A percentile compares a stretch with the other conserved stretches of the same genome.
These are phyloP conservation scores for Perca schrenkii DNA, from an alignment of 2,113 vertebrate species.

Conservation along the genomic window DNA sequence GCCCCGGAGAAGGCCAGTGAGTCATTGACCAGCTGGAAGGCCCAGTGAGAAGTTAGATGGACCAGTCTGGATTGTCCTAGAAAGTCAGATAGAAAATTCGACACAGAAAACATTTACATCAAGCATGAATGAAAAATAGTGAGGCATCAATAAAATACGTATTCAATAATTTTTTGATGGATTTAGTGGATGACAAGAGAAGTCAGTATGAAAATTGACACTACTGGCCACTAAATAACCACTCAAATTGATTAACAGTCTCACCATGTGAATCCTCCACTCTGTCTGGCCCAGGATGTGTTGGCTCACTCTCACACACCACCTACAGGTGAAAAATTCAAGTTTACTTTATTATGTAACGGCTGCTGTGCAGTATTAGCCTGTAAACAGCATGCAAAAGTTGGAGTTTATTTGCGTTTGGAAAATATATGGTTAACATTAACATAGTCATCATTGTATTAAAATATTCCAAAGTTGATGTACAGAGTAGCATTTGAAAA, in stretches of 20 bases:
- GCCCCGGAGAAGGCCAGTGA: slow-evolving; percentile 86
- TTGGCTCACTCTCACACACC: slow-evolving; percentile 71
- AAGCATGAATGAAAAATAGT: neutral
- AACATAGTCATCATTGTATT: neutral
- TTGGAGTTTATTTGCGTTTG: no score
- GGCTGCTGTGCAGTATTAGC: neutral
- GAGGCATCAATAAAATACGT: neutral
- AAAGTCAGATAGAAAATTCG: slow-evolving; percentile 1
- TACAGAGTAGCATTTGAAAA: neutral
- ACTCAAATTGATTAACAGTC: slow-evolving; percentile 39
- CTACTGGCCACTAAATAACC: slow-evolving; percentile 1
- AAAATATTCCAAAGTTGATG: neutral
- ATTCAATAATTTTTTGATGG: neutral
- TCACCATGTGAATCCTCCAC: slow-evolving; percentile 69
- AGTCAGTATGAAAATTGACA: neutral
- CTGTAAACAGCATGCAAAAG: neutral
- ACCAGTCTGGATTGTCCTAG: slow-evolving; percentile 69
- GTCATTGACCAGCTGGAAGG: slow-evolving; percentile 83
- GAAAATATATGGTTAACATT: neutral
- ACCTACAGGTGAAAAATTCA: slow-evolving; percentile 61
- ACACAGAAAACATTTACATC: slow-evolving; percentile 2
- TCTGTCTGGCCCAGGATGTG: slow-evolving; percentile 56
- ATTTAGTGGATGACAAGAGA: neutral
- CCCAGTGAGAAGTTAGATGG: slow-evolving; percentile 70
- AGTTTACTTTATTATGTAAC: neutral